Evolutionary conservation across 1,140 invertebrate species (phyloP).

Genomic region (Meloidogyne hapla): DNA sequence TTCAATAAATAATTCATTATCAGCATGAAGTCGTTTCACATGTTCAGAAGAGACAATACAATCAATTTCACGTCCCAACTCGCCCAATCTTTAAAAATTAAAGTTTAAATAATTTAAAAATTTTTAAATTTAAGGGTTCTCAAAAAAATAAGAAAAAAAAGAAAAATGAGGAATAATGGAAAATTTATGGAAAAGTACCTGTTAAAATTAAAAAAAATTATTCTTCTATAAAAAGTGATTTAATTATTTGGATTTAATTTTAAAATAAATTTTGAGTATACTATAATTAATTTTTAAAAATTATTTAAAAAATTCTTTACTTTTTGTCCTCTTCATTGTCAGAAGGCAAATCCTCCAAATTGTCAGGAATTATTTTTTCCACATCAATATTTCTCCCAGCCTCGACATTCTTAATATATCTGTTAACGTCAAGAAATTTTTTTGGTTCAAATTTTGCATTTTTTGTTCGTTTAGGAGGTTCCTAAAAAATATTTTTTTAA

Average conservation of each 20-base stretch:
- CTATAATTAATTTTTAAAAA: no score
- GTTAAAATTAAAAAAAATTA: no score
- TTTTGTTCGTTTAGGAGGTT: not conserved
- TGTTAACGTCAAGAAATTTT: not conserved
- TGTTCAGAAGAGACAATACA: not conserved
- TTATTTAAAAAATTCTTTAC: not conserved
- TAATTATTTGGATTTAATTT: no score
- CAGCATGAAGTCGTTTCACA: not conserved
- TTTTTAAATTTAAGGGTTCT: no score
- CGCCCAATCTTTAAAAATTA: not conserved
- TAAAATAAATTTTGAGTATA: no score
- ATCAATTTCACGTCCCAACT: not conserved
- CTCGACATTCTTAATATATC: not conserved
- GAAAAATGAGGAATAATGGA: no score
- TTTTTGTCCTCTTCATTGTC: not conserved
- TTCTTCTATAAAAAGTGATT: no score
- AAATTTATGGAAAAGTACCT: no score
- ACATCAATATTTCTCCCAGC: not conserved
- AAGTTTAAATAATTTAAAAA: no score
- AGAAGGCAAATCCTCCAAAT: not conserved
- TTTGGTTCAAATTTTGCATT: not conserved
- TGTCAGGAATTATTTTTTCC: not conserved
- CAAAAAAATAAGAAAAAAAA: no score
- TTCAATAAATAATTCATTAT: not conserved
- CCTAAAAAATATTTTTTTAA: not conserved